Evolutionary conservation across 2,797 vertebrate species (phyloP), one percentile per base, ranked within the genome.

Genomic region (Loriculus beryllinus): DNA sequence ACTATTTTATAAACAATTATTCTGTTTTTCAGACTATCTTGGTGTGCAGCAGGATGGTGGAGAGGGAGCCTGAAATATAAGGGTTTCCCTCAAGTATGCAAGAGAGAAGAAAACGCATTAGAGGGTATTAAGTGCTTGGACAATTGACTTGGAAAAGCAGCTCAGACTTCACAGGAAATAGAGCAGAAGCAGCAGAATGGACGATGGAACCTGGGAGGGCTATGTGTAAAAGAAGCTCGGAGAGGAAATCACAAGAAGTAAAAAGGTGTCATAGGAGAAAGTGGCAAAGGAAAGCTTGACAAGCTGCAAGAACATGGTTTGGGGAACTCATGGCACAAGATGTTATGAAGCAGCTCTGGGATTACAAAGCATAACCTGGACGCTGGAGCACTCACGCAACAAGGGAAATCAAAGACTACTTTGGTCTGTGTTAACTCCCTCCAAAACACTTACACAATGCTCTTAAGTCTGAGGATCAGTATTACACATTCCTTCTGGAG

Each of bases 111-210:
- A 94, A 65, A 93, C 39, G 31, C 47, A 75, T 43, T 22, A 76
- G 47, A 13, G 72, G 37, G 6, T 82, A 15, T 33, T 67, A 92
- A 88, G 75, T 11, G 25, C 10, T 65, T 71, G 69, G 54, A 79
- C 63, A 90, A 67, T 4, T 7, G 2, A n/a, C 14, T 29, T 17
- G 52, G 47, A 86, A 86, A 85, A 42, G 2, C 71, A 96, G 37
- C n/a, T 18, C 37, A 37, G 48, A 29, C 51, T 39, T 59, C 56
- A 8, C 12, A 28, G 54, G 28, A 72, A 84, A 80, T 2, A 22
- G 72, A 88, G 72, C n/a, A 43, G 87, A 92, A 92, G 77, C 71
- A 88, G 70, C 63, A 75, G 49, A 81, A 72, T 2, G 25, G 70
- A 42, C 49, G 64, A 70, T 45, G 82, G 65, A 87, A 59, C 51